These are phyloP conservation scores for Mastomys coucha DNA, from an alignment of 2,113 vertebrate genomes.

Conservation along the genomic window DNA sequence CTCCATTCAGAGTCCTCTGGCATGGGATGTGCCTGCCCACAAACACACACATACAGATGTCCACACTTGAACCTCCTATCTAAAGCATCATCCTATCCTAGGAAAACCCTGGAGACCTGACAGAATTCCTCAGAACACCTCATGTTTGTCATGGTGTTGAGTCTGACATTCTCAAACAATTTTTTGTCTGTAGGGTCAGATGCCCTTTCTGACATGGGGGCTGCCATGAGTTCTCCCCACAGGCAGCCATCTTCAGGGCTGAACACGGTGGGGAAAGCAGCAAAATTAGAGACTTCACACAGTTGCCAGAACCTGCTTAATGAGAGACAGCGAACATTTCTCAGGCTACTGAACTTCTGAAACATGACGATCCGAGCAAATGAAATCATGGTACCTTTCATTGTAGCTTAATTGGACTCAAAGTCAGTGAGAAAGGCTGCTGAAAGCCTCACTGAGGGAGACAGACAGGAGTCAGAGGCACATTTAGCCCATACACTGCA, in stretches of 20 bases:
- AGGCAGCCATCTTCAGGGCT: not conserved
- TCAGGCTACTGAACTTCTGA: constrained; percentile 73
- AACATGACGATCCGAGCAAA: constrained; percentile 74
- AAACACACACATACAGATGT: not conserved
- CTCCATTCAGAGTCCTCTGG: not conserved
- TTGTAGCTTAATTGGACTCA: constrained; percentile 84
- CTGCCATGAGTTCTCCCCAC: not conserved
- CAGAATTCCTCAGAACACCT: not conserved
- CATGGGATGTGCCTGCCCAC: not conserved
- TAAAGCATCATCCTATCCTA: constrained; percentile 22
- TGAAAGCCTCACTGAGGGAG: constrained; percentile 67
- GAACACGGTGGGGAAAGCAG: constrained; percentile 48
- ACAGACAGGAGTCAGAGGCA: constrained; percentile 79
- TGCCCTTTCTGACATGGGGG: not conserved
- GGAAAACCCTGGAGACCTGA: not conserved
- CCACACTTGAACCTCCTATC: not conserved
- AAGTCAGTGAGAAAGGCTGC: constrained; percentile 66
- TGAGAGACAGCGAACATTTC: constrained; percentile 67
- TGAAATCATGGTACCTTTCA: constrained; percentile 68
- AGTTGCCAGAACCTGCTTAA: constrained; percentile 72
- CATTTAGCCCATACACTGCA: constrained; percentile 68
- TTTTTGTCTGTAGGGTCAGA: not conserved
- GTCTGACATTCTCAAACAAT: not conserved
- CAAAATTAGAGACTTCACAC: constrained; percentile 71
- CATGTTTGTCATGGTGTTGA: not conserved